Percentiles rank a stretch among this genome's conserved stretches.
Evolutionary conservation across 2,888 invertebrate species (phyloP).

Genomic region (Synanthedon tipuliformis): DNA sequence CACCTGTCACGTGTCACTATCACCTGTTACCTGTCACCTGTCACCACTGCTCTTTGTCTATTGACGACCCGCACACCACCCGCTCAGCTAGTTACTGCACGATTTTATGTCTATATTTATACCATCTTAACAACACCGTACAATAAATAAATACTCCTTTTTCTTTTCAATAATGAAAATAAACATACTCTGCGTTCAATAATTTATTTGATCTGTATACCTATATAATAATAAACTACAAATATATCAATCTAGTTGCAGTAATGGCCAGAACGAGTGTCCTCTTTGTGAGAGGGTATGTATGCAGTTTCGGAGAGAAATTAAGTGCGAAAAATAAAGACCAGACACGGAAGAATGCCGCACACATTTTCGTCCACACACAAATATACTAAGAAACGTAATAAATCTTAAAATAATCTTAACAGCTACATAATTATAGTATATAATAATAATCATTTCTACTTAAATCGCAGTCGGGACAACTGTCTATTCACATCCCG

Average conservation of each 20-base stretch:
- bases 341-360: slow-evolving; percentile 38
- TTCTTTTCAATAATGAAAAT: slow-evolving; percentile 40
- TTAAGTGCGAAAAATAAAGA: slow-evolving; percentile 37
- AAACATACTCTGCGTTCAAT: slow-evolving; percentile 51
- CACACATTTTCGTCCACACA: slow-evolving; percentile 49
- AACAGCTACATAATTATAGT: slow-evolving; percentile 4
- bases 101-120: slow-evolving; percentile 31
- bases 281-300: no score
- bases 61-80: neutral
- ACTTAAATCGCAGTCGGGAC: slow-evolving; percentile 1
- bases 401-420: slow-evolving; percentile 39
- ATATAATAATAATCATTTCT: neutral
- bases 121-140: slow-evolving; percentile 14
- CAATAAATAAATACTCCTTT: slow-evolving; percentile 52
- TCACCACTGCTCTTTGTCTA: neutral
- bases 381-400: slow-evolving; percentile 48
- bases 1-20: no score
- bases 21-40: neutral
- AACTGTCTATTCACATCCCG: neutral
- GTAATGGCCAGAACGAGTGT: slow-evolving; percentile 38
- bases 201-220: slow-evolving; percentile 50
- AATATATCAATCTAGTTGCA: slow-evolving; percentile 32
- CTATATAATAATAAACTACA: slow-evolving; percentile 19
- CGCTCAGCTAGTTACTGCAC: slow-evolving; percentile 8
- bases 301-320: slow-evolving; percentile 22